Conservation (phyloP, 2,797 vertebrate genomes). For the Paratrypauchen microcephalus region DNA sequence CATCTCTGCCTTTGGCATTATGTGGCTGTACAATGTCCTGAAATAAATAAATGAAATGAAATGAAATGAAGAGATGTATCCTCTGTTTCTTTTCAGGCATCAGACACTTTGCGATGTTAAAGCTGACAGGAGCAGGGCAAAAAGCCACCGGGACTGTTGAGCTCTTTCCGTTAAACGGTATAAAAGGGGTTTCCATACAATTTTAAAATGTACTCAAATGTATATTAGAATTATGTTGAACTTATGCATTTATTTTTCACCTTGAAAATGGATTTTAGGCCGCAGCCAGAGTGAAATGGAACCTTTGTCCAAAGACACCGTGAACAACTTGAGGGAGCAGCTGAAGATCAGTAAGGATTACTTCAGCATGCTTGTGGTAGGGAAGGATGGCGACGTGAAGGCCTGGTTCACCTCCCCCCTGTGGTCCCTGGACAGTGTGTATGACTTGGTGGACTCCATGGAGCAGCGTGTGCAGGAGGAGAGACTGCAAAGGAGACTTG, state of each 20-base stretch:
- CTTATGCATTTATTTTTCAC: background rate
- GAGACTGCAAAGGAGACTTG: constrained; percentile 74
- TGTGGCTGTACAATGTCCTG: no score
- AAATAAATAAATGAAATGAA: no score
- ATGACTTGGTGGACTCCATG: constrained; percentile 81
- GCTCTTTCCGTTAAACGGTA: constrained; percentile 80
- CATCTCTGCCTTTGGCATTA: no score
- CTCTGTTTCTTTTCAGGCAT: constrained; percentile 63
- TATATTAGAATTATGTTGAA: background rate
- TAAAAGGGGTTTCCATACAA: constrained; percentile 8
- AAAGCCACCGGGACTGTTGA: constrained; percentile 75
- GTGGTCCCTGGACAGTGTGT: constrained; percentile 79
- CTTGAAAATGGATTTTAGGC: constrained; percentile 51
- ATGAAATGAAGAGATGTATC: no score
- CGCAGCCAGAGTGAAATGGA: constrained; percentile 76
- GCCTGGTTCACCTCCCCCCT: constrained; percentile 79
- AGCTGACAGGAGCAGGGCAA: constrained; percentile 68
- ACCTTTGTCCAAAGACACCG: constrained; percentile 54
- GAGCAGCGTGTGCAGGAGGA: constrained; percentile 77
- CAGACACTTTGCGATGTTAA: constrained; percentile 81
- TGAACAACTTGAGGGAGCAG: constrained; percentile 75
- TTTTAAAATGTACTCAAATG: background rate
- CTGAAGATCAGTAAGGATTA: constrained; percentile 79
- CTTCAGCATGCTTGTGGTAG: constrained; percentile 81
- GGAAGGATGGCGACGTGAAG: constrained; percentile 78